These are phyloP conservation scores for Melanogrammus aeglefinus DNA, from an alignment of 2,797 vertebrate genomes.

Conservation along the genomic window DNA sequence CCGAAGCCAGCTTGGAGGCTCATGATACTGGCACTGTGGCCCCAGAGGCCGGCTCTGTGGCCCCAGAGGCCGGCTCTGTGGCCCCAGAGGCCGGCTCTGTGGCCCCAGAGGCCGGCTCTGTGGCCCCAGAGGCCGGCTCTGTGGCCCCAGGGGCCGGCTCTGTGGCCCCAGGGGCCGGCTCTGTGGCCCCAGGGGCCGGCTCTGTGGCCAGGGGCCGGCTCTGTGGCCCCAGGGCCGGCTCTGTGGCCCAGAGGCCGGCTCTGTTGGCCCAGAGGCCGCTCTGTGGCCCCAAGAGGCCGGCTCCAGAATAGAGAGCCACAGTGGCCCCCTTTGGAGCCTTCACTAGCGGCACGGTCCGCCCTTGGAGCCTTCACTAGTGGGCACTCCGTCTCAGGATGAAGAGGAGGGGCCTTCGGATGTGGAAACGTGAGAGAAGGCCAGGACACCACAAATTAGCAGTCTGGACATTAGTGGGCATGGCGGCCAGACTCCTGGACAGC, in stretches of 20 bases:
- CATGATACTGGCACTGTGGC: neutral
- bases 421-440: constrained; percentile 96
- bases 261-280: too few species aligned
- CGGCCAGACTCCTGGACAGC: constrained; percentile 86
- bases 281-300: too few species aligned
- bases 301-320: too few species aligned
- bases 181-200: too few species aligned
- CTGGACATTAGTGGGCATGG: constrained; percentile 91
- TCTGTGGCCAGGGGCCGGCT: too few species aligned
- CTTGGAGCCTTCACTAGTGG: constrained; percentile 70
- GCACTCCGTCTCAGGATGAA: constrained; percentile 94
- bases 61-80: neutral
- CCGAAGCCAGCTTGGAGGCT: constrained; percentile 25
- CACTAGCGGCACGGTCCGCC: constrained; percentile 60
- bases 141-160: too few species aligned
- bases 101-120: neutral
- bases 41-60: constrained; percentile 32
- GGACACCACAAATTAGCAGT: constrained; percentile 81
- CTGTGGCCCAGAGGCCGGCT: too few species aligned
- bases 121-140: constrained; percentile 38
- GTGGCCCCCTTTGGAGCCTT: too few species aligned
- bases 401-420: constrained; percentile 95
- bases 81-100: neutral
- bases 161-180: too few species aligned
- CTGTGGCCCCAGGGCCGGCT: too few species aligned